Evolutionary conservation across 2,888 invertebrate genomes (phyloP), one percentile per base, ranked within the genome.

Genomic region (Amblyjoppa proteus): DNA sequence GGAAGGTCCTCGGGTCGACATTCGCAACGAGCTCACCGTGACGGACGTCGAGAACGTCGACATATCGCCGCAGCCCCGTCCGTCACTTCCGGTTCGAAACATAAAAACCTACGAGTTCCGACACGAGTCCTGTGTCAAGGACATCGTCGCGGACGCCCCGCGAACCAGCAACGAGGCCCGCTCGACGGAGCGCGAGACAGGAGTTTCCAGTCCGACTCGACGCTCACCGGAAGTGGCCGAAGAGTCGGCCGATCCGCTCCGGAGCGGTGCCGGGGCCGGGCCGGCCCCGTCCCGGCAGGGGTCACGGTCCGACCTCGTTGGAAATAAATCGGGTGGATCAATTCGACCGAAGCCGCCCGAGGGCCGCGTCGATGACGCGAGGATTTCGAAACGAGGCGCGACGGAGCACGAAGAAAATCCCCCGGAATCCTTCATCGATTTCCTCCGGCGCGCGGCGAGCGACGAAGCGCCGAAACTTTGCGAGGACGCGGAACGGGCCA

Each of bases 1-100:
- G 71, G 83, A 78, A 45, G 88, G 89, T 6, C 88, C 89, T 9
- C 76, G 25, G n/a, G 79, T 90, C 20, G 88, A 88, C 56, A 89
- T 89, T 34, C 83, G 86, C 61, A 86, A 86, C 58, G 87, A 87
- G 64, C 41, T 88, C 82, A 81, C 87, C 38, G 58, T 85, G 79
- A 64, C 86, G 81, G 84, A 74, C 66, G 25, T 87, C 64, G 79
- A 87, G 61, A 83, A 85, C 71, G 75, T 89, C 66, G 88, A 89
- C 20, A 90, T 90, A 64, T 84, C 87, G 16, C 89, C 89, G 1
- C 6, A 64, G 25, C 68, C 80, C 6, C 51, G 61, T 2, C 66
- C 70, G 20, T 49, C 83, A 56, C 51, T 81, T 81, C 81, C 83
- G 83, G 66, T 41, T 38, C 66, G 38, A 53, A 88, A 89, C 71